These are phyloP conservation scores for Scrobipalpa atriplicella DNA, from an alignment of 2,888 invertebrate genomes.

Conservation along the genomic window DNA sequence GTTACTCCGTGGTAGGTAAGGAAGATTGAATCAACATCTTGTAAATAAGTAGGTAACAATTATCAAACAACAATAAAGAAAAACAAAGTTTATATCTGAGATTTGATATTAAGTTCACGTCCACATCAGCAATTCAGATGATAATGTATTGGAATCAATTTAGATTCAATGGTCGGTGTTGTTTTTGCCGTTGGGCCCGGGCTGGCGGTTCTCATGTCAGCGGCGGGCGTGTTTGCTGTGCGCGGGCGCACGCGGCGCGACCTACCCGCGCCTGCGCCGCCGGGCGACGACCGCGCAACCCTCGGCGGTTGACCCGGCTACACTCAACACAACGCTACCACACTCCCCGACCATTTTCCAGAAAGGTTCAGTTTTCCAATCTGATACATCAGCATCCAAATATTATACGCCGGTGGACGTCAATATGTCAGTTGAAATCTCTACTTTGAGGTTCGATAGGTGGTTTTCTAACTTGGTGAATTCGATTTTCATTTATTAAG, in stretches of 20 bases:
- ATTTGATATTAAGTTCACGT: slow-evolving; percentile 37
- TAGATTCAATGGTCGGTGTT: slow-evolving; percentile 45
- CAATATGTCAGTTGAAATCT: neutral
- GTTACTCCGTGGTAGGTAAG: too few species aligned
- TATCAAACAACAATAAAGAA: neutral
- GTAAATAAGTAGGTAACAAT: too few species aligned
- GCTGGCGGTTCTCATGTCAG: slow-evolving; percentile 34
- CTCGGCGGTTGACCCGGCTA: slow-evolving; percentile 68
- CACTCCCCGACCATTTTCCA: neutral
- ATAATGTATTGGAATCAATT: slow-evolving; percentile 53
- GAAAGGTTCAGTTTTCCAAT: neutral
- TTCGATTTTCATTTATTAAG: too few species aligned
- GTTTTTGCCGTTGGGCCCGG: slow-evolving; percentile 56
- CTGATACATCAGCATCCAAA: neutral
- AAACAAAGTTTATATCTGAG: neutral
- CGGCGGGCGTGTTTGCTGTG: slow-evolving; percentile 70
- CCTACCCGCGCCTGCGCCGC: slow-evolving; percentile 31
- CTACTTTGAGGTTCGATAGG: neutral
- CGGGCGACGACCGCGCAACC: slow-evolving; percentile 68
- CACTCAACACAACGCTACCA: slow-evolving; percentile 35
- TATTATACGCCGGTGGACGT: neutral
- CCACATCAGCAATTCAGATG: slow-evolving; percentile 39
- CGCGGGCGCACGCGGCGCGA: slow-evolving; percentile 46
- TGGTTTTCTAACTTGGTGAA: neutral
- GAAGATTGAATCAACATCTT: too few species aligned